Conservation (phyloP, 92 coral and sea anemone genomes). For the Epizoanthus ramosus region DNA sequence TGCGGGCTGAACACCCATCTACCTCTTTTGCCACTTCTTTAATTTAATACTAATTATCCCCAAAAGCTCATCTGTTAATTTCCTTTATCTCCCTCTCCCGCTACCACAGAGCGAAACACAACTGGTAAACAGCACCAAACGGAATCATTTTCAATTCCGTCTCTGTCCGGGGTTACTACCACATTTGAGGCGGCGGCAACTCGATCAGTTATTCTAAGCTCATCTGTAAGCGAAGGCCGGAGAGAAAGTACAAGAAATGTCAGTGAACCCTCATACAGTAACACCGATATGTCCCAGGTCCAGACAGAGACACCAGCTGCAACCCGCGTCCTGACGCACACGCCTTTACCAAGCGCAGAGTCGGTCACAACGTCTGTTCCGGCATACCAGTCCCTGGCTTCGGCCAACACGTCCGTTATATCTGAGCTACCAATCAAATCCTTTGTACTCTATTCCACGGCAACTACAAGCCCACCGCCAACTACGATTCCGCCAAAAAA, state of each 20-base stretch:
- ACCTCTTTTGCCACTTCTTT: too few relatives aligned
- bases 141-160: too few relatives aligned
- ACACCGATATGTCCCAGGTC: background rate
- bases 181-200: too few relatives aligned
- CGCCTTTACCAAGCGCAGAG: background rate
- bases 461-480: background rate
- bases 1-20: too few relatives aligned
- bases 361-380: background rate
- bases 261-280: background rate
- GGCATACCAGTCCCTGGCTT: background rate
- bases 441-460: background rate
- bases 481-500: slow-evolving; percentile 50
- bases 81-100: too few relatives aligned
- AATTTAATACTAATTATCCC: too few relatives aligned
- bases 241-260: background rate
- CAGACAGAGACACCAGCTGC: background rate
- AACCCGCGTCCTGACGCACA: background rate
- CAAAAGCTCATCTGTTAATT: too few relatives aligned
- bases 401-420: background rate
- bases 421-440: background rate
- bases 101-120: too few relatives aligned
- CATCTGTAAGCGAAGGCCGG: too few relatives aligned
- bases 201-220: background rate
- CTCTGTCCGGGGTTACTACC: too few relatives aligned
- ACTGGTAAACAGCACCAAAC: too few relatives aligned